These are phyloP conservation scores for Calephelis perditalis DNA, from an alignment of 2,888 invertebrate species.

Conservation along the genomic window DNA sequence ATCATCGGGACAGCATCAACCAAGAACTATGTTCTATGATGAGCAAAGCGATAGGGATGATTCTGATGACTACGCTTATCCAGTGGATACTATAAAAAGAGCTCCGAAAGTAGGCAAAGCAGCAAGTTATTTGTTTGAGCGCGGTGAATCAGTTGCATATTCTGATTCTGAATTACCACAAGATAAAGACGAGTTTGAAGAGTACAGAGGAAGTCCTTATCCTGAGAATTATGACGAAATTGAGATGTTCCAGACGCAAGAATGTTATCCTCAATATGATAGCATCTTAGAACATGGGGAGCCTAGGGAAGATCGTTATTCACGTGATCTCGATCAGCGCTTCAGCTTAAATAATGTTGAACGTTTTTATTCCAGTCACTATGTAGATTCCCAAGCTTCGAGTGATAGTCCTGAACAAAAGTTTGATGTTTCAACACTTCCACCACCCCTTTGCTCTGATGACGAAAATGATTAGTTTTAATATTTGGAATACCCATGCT, in stretches of 20 bases:
- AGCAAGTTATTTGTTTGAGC: conserved; percentile 61
- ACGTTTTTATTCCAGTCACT: conserved; percentile 69
- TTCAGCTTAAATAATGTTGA: conserved; percentile 71
- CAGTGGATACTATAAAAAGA: conserved; percentile 70
- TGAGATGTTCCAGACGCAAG: conserved; percentile 68
- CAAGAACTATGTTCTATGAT: conserved; percentile 54
- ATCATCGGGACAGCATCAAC: conserved; percentile 53
- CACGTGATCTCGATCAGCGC: conserved; percentile 66
- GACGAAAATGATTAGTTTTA: conserved; percentile 79
- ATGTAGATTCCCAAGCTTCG: conserved; percentile 80
- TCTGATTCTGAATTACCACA: conserved; percentile 64
- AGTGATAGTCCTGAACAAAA: conserved; percentile 84
- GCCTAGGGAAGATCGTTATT: conserved; percentile 45
- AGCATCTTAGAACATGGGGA: conserved; percentile 46
- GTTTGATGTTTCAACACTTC: conserved; percentile 86
- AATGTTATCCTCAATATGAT: conserved; percentile 68
- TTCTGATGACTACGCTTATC: conserved; percentile 71
- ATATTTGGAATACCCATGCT: conserved; percentile 4
- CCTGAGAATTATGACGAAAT: conserved; percentile 67
- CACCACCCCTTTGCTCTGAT: conserved; percentile 87
- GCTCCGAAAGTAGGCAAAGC: conserved; percentile 67
- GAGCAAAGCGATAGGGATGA: conserved; percentile 69
- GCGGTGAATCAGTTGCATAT: conserved; percentile 64
- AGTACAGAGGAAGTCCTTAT: conserved; percentile 66
- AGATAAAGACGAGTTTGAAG: conserved; percentile 66